Conservation (phyloP, 2,888 invertebrate species). For the Scaptomyza caliginosa region DNA sequence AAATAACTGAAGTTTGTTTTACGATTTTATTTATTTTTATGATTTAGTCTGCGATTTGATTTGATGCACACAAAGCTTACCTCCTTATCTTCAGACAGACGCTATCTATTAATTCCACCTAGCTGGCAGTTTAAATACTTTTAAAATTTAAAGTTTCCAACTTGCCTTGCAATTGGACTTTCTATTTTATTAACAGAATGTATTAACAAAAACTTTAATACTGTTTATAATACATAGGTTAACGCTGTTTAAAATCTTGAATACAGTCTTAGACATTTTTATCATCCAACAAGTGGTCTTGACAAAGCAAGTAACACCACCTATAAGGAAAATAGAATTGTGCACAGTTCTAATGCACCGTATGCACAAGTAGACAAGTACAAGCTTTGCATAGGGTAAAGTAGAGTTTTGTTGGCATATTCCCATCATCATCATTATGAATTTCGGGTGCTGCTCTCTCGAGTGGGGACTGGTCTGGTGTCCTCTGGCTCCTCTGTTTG, state of each 20-base stretch:
- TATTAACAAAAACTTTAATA: background rate
- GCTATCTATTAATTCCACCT: background rate
- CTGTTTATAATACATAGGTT: no score
- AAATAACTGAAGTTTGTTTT: constrained; percentile 44
- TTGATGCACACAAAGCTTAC: constrained; percentile 27
- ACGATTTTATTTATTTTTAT: constrained; percentile 40
- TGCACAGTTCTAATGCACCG: constrained; percentile 7
- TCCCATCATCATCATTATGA: constrained; percentile 62
- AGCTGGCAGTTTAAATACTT: background rate
- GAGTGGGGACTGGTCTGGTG: constrained; percentile 6
- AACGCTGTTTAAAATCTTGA: background rate
- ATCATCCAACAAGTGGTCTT: background rate
- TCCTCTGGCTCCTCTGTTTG: constrained; percentile 35
- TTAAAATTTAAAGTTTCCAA: background rate
- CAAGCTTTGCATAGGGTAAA: background rate
- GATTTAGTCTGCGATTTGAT: constrained; percentile 25
- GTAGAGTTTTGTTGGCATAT: background rate
- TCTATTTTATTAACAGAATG: background rate
- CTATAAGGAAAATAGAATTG: constrained; percentile 1
- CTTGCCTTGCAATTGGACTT: background rate
- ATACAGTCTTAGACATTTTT: background rate
- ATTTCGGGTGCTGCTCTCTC: constrained; percentile 21
- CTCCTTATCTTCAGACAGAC: constrained; percentile 1
- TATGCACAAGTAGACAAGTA: constrained; percentile 19
- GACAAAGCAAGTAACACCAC: constrained; percentile 2